Conservation (phyloP, 2,113 vertebrate genomes). For the Empidonax alnorum region DNA sequence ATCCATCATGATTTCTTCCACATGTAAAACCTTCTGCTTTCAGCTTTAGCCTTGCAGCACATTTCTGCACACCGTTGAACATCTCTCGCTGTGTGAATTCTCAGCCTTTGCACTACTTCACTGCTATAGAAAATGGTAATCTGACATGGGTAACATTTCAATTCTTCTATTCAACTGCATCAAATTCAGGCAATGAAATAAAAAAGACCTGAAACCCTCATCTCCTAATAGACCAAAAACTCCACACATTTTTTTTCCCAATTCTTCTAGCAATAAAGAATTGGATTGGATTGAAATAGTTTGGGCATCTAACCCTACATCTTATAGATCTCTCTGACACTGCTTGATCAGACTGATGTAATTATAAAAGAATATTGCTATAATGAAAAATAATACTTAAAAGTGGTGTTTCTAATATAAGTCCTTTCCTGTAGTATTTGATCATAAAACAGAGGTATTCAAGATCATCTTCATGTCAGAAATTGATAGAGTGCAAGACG, state of each 20-base stretch:
- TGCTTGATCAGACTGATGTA: background rate
- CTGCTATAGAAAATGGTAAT: background rate
- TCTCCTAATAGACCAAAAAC: background rate
- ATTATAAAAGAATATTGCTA: background rate
- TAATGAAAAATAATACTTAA: conserved; percentile 9
- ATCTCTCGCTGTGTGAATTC: background rate
- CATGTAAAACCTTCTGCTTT: background rate
- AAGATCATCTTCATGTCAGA: background rate
- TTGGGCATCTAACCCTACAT: background rate
- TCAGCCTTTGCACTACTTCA: background rate
- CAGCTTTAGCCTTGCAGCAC: background rate
- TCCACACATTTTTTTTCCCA: background rate
- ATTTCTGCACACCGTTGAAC: background rate
- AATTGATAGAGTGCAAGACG: background rate
- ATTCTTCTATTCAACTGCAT: background rate
- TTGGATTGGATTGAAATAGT: background rate
- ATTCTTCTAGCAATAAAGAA: background rate
- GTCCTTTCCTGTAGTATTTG: background rate
- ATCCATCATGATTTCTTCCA: background rate
- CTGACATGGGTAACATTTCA: background rate
- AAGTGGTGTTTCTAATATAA: background rate
- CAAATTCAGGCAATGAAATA: background rate
- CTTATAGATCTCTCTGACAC: background rate
- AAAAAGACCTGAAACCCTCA: background rate
- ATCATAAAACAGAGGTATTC: conserved; percentile 22